A percentile compares a stretch with the other conserved stretches of the same genome.
These are phyloP conservation scores for Heterochromis multidens DNA, from an alignment of 2,113 vertebrate genomes.

Conservation along the genomic window DNA sequence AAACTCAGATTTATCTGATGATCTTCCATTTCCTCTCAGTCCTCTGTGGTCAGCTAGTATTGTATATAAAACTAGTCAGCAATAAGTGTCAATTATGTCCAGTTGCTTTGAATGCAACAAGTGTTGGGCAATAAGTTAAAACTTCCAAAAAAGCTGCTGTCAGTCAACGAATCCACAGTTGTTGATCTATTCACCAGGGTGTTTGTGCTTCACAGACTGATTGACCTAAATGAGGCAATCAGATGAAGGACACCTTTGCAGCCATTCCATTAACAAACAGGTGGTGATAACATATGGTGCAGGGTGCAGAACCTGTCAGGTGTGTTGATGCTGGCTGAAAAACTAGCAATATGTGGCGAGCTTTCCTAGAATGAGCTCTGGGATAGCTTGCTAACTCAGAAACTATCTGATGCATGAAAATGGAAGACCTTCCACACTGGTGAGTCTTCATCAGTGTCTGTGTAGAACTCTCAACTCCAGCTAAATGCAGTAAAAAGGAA, in stretches of 20 bases:
- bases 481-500: no score
- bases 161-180: background rate
- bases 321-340: background rate
- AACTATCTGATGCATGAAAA: background rate
- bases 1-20: background rate
- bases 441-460: no score
- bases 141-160: background rate
- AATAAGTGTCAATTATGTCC: background rate
- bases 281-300: background rate
- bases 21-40: background rate
- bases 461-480: no score
- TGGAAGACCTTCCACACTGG: background rate
- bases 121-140: background rate
- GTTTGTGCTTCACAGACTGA: background rate
- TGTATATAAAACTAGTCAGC: background rate
- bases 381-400: no score
- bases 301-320: background rate
- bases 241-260: background rate
- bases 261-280: background rate
- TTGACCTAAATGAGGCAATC: background rate
- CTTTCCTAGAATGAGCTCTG: background rate
- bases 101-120: background rate
- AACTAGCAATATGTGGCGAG: background rate
- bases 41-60: background rate
- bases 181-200: background rate